Percentiles rank a stretch among this genome's conserved stretches.
Evolutionary conservation across 2,797 vertebrate species (phyloP).

Genomic region (Coregonus ussuriensis): DNA sequence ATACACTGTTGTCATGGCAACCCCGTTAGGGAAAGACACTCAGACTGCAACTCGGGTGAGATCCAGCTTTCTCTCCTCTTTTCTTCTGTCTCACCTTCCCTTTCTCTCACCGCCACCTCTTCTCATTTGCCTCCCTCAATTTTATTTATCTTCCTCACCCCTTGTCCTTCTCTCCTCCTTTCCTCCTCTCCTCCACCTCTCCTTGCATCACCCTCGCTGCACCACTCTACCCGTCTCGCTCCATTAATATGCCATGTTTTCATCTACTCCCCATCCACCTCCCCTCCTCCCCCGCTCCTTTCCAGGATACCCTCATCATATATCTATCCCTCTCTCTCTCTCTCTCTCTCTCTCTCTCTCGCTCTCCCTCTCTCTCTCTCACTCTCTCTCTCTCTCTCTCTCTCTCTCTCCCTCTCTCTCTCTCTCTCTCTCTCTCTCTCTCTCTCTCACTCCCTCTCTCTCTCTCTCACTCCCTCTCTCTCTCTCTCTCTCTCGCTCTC

Average conservation of each 20-base stretch:
- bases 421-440: no score
- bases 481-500: not conserved
- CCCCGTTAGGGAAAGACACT: constrained; percentile 81
- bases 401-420: no score
- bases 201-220: constrained; percentile 57
- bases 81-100: constrained; percentile 42
- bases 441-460: no score
- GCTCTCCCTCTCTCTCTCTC: not conserved
- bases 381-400: no score
- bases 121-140: constrained; percentile 62
- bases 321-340: constrained; percentile 51
- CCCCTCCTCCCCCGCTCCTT: constrained; percentile 48
- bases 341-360: constrained; percentile 39
- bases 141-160: constrained; percentile 62
- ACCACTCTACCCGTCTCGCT: constrained; percentile 49
- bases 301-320: constrained; percentile 26
- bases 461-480: no score
- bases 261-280: constrained; percentile 55
- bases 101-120: constrained; percentile 59
- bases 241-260: constrained; percentile 61
- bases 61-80: constrained; percentile 64
- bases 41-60: constrained; percentile 74
- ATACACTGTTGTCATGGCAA: constrained; percentile 82
- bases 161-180: constrained; percentile 54
- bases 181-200: constrained; percentile 57